Conservation (phyloP, 2,113 vertebrate species). For the Diglossa brunneiventris region DNA sequence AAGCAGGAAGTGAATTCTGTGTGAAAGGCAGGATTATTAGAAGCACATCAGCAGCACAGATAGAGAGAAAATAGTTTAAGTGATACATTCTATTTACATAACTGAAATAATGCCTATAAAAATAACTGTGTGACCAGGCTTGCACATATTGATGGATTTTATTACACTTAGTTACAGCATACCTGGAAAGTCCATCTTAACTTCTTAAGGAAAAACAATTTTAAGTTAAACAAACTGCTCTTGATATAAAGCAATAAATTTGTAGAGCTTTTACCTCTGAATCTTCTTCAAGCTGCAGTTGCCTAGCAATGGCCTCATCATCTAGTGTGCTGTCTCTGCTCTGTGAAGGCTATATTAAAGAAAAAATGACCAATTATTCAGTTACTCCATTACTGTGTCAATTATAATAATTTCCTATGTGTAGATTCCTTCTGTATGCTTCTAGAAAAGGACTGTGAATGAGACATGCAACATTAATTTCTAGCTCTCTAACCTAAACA, state of each 20-base stretch:
- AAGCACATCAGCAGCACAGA: neutral
- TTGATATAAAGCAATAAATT: neutral
- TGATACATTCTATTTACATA: neutral
- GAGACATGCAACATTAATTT: neutral
- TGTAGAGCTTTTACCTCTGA: slow-evolving; percentile 78
- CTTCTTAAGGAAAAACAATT: neutral
- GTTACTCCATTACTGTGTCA: neutral
- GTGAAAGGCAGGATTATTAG: neutral
- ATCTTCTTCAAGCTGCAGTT: slow-evolving; percentile 90
- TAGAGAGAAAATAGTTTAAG: neutral
- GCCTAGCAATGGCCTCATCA: slow-evolving; percentile 87
- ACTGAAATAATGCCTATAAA: neutral
- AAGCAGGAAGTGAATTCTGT: neutral
- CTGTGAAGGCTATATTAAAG: slow-evolving; percentile 71
- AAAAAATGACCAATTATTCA: slow-evolving; percentile 24
- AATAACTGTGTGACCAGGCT: neutral
- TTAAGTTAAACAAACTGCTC: neutral
- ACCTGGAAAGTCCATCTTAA: neutral
- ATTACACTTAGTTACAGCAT: neutral
- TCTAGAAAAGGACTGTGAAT: neutral
- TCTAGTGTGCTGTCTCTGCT: slow-evolving; percentile 72
- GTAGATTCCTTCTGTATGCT: neutral
- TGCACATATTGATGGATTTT: neutral
- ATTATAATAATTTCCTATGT: neutral
- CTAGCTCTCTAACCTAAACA: neutral